These are phyloP conservation scores for Trypoxylon attenuatum DNA, from an alignment of 2,888 invertebrate species.

Conservation along the genomic window DNA sequence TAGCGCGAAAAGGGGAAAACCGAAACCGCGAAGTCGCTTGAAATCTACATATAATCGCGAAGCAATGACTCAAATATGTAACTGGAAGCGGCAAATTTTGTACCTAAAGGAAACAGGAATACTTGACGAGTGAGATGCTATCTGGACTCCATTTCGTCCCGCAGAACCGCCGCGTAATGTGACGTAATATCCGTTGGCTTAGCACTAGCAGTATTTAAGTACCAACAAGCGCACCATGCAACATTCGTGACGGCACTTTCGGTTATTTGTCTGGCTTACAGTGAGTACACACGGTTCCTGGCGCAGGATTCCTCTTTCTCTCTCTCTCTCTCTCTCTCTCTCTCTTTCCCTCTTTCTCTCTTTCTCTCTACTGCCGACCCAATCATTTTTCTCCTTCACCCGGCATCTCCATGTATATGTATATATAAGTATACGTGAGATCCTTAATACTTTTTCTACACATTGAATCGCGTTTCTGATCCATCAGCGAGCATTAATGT, in stretches of 20 bases:
- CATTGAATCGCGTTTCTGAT: conserved; percentile 90
- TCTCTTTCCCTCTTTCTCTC: no score
- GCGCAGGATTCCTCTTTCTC: no score
- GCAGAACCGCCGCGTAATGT: conserved; percentile 11
- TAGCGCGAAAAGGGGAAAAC: not conserved
- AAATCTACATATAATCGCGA: no score
- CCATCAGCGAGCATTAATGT: conserved; percentile 97
- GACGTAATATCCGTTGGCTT: conserved; percentile 28
- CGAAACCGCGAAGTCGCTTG: no score
- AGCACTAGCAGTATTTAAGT: conserved; percentile 47
- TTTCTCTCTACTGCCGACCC: no score
- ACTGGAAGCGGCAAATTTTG: not conserved
- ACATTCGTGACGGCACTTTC: conserved; percentile 31
- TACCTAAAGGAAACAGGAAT: no score
- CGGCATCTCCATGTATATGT: no score
- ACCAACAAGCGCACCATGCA: conserved; percentile 38
- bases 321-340: no score
- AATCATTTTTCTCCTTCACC: not conserved
- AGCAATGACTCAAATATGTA: not conserved
- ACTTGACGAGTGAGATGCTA: not conserved
- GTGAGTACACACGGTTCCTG: conserved; percentile 7
- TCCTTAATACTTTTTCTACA: conserved; percentile 75
- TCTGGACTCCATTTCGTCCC: not conserved
- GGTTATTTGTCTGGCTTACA: conserved; percentile 11
- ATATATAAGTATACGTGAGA: not conserved